Conservation (phyloP, 2,888 invertebrate genomes). For the Drosophila prolongata region DNA sequence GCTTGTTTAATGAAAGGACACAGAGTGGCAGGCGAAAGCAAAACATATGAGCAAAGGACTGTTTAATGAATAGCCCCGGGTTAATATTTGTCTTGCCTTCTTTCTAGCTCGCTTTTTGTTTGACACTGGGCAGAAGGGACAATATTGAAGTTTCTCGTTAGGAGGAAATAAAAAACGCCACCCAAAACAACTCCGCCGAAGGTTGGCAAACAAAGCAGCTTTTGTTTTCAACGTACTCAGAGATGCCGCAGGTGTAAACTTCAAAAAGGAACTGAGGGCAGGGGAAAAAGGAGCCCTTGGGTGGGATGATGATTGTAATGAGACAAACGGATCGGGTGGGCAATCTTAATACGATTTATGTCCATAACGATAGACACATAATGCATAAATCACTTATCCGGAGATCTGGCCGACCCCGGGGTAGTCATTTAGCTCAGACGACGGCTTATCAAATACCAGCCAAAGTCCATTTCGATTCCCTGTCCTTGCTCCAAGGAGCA, state of each 20-base stretch:
- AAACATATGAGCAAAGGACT: constrained; percentile 75
- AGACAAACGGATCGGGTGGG: constrained; percentile 11
- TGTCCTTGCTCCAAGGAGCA: neutral
- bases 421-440: constrained; percentile 33
- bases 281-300: neutral
- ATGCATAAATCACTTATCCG: constrained; percentile 57
- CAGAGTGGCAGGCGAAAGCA: constrained; percentile 45
- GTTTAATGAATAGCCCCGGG: constrained; percentile 76
- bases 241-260: constrained; percentile 61
- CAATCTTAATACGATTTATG: constrained; percentile 59
- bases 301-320: constrained; percentile 39
- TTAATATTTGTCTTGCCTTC: constrained; percentile 68
- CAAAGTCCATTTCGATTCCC: constrained; percentile 15
- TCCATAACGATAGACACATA: constrained; percentile 46
- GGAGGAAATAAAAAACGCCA: constrained; percentile 24
- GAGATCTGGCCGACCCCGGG: constrained; percentile 20
- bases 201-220: constrained; percentile 70
- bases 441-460: constrained; percentile 38
- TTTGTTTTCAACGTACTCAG: constrained; percentile 51
- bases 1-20: constrained; percentile 51
- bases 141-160: constrained; percentile 76
- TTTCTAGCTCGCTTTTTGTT: constrained; percentile 48
- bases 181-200: constrained; percentile 33
- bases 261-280: constrained; percentile 56
- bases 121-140: constrained; percentile 64